Evolutionary conservation across 2,113 vertebrate genomes (phyloP).

Genomic region (Herpetotheres cachinnans): DNA sequence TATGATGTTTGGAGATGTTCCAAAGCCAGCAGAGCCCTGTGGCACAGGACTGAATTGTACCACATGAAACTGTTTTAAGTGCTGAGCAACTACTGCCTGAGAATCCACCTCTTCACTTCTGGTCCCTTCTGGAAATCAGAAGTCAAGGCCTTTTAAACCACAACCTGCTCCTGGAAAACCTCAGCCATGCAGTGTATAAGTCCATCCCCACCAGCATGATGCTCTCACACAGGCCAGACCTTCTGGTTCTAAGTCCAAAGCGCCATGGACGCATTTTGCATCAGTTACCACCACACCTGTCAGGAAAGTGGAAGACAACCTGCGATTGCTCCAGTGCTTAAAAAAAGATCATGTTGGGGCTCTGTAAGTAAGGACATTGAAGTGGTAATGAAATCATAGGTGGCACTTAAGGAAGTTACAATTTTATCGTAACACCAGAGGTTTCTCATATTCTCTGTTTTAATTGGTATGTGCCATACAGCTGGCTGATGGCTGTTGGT

Average conservation of each 20-base stretch:
- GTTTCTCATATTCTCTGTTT: background rate
- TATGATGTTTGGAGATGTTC: background rate
- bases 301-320: background rate
- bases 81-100: background rate
- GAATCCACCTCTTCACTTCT: background rate
- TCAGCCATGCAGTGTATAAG: background rate
- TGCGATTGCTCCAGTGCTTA: background rate
- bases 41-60: background rate
- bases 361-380: background rate
- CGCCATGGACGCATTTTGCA: fast-evolving
- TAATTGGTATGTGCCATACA: background rate
- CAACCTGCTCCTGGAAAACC: background rate
- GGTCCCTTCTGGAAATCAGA: background rate
- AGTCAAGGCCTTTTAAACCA: background rate
- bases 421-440: background rate
- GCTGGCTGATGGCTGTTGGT: background rate
- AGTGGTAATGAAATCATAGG: background rate
- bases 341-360: background rate
- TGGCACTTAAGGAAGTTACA: background rate
- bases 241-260: background rate
- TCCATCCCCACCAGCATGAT: background rate
- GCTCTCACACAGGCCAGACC: background rate
- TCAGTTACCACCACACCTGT: background rate
- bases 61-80: background rate
- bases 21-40: background rate